phyloP scores from a whole-genome alignment of 2,113 vertebrate species.

The Gavialis gangeticus region DNA sequence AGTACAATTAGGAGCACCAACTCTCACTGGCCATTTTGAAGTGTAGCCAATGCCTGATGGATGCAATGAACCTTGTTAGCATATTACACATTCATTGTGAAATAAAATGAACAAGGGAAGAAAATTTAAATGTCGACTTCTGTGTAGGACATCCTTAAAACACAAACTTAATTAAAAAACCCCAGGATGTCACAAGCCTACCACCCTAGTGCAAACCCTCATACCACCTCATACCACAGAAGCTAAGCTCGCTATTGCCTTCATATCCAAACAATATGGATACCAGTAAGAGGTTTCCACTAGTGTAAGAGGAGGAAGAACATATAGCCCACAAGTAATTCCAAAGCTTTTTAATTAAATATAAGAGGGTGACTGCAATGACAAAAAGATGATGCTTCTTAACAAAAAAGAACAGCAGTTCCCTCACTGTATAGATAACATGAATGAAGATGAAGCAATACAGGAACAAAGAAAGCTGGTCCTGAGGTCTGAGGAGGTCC shows the following conservation, averaged over 20 bases:
- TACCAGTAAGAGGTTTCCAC: neutral
- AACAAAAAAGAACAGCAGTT: constrained; percentile 67
- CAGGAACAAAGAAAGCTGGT: constrained; percentile 68
- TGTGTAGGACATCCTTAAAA: too few species aligned
- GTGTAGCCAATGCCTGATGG: too few species aligned
- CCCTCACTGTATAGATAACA: constrained; percentile 60
- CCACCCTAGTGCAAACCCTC: neutral
- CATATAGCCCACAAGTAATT: constrained; percentile 53
- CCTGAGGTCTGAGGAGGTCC: constrained; percentile 63
- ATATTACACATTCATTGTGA: too few species aligned
- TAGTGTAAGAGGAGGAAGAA: neutral
- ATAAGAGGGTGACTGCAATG: constrained; percentile 41
- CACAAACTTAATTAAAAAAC: too few species aligned
- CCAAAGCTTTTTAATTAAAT: constrained; percentile 63
- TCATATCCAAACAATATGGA: neutral
- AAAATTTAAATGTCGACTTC: too few species aligned
- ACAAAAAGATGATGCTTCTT: constrained; percentile 70
- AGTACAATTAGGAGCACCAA: too few species aligned
- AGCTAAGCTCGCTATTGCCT: neutral
- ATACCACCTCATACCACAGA: neutral
- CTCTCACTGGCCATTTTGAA: too few species aligned
- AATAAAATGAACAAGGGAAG: too few species aligned
- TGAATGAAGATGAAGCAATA: constrained; percentile 63
- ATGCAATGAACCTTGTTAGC: too few species aligned
- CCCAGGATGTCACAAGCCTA: too few species aligned